These are phyloP conservation scores for Drosophila prostipennis DNA, from an alignment of 2,888 invertebrate genomes.

Conservation along the genomic window DNA sequence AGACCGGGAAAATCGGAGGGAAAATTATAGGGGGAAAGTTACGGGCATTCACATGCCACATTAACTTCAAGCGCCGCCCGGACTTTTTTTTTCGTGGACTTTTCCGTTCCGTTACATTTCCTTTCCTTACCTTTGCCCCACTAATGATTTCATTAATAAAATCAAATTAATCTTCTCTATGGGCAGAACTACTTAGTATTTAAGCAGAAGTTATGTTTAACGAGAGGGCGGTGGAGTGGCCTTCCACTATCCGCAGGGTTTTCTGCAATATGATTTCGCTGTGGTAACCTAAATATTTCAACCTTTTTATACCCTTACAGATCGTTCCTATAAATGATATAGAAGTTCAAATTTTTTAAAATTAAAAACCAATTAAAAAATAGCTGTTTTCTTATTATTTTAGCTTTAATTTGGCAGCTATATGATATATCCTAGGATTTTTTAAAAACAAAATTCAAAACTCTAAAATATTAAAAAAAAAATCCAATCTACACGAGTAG, in stretches of 20 bases:
- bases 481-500: too few species aligned
- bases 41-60: constrained; percentile 30
- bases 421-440: too few species aligned
- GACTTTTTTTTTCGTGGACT: constrained; percentile 4
- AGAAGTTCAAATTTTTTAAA: too few species aligned
- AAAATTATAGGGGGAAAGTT: constrained; percentile 17
- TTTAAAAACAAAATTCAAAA: too few species aligned
- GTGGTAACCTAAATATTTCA: background rate
- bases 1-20: background rate
- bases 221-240: constrained; percentile 1
- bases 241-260: background rate
- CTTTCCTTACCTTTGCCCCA: constrained; percentile 24
- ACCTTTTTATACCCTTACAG: too few species aligned
- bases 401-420: too few species aligned
- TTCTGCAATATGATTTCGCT: background rate
- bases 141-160: constrained; percentile 49
- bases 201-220: constrained; percentile 33
- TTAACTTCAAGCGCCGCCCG: constrained; percentile 11
- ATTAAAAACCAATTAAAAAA: too few species aligned
- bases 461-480: too few species aligned
- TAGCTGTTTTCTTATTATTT: too few species aligned
- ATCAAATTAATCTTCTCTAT: constrained; percentile 43
- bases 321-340: too few species aligned
- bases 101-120: constrained; percentile 7
- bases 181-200: constrained; percentile 35